Evolutionary conservation across 1,140 invertebrate genomes (phyloP), one percentile per base, ranked within the genome.

Genomic region (Protaetia brevitarsis): DNA sequence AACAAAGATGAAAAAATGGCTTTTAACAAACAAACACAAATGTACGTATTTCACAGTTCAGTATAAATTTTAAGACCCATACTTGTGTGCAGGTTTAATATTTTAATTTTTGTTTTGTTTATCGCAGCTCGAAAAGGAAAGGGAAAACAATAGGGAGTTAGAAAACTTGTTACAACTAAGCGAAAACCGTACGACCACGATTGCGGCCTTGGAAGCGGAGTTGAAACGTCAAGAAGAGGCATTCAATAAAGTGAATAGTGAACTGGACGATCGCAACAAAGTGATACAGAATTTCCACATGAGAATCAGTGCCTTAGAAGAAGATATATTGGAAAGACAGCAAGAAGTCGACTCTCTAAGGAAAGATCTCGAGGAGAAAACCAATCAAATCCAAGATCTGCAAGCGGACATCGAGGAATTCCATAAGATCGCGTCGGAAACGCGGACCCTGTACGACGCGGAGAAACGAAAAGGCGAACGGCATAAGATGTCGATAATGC

Each of bases 331-430:
- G 1, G 29, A 29, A 3, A 67, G 63, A 30, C 65, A 65, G n/a
- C 30, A 23, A 1, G 70, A 69, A 21, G 30, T 66, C 0, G 71
- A 76, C 2, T 65, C 51, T 7, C 59, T 80, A 1, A 74, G 79
- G 30, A 72, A 41, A 6, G 79, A 81, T 59, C 7, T 36, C 5
- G 29, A 62, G 10, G 37, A 78, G 70, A 66, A 78, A 72, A 64
- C 72, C 65, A 28, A 76, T 74, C 61, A 77, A 72, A 30, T 73
- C 3, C 65, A 76, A 58, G 73, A 80, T 28, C 64, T 79, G 2
- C 63, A 75, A 4, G 68, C 71, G 2, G 79, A 81, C 41, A 68
- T 74, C 2, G 69, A 70, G 1, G 61, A 66, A 11, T 37, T 66
- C 6, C 61, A 64, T 16, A 64, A 62, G 19, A 27, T 63, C 10